Evolutionary conservation across 2,113 vertebrate species (phyloP).

Genomic region (Parus major): DNA sequence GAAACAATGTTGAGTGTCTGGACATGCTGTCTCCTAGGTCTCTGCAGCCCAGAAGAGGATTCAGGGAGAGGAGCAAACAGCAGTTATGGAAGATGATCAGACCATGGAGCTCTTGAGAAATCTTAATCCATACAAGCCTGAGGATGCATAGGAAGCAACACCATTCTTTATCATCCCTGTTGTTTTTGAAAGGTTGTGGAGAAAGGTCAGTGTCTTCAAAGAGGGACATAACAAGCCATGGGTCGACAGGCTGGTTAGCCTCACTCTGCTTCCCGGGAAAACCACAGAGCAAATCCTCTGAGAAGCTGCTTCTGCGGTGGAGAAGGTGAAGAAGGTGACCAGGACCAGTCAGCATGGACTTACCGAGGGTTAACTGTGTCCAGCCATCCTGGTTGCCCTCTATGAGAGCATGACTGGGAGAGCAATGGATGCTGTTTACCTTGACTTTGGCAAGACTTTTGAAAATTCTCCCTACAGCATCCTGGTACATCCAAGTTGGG

Average conservation of each 20-base stretch:
- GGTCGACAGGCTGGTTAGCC: background rate
- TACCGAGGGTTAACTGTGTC: background rate
- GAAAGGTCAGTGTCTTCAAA: background rate
- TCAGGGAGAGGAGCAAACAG: background rate
- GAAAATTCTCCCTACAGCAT: background rate
- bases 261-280: background rate
- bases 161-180: background rate
- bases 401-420: background rate
- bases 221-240: background rate
- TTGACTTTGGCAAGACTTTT: background rate
- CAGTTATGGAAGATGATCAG: background rate
- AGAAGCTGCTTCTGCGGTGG: background rate
- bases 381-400: background rate
- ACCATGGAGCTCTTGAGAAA: background rate
- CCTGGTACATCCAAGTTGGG: background rate
- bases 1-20: background rate
- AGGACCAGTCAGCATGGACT: background rate
- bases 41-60: background rate
- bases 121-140: background rate
- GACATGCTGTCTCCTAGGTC: background rate
- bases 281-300: background rate
- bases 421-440: background rate
- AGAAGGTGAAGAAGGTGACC: background rate
- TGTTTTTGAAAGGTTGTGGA: background rate
- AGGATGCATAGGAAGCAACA: background rate